Base-by-base conservation (phyloP, 2,888 invertebrate species). In the Hedychridium roseum region DNA sequence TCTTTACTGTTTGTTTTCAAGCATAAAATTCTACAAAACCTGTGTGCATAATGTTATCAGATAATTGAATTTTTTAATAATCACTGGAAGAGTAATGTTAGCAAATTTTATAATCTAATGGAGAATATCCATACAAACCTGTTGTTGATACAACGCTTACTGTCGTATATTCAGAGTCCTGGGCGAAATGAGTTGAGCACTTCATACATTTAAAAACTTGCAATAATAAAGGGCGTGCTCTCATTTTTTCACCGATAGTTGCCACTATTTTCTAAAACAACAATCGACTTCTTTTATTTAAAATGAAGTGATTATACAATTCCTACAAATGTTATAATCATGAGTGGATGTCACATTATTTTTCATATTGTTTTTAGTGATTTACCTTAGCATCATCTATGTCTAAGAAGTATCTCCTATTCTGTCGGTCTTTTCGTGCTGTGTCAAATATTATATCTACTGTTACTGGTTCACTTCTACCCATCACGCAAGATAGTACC, bases 381-480 rank as follows among this genome's bases (percentile, higher is more conserved):
- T 43, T 68, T 66, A 84, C 84, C 66, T 84, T 82, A 39, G 84
- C 83, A 57, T 85, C 83, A 26, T 81, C 80, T 27, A 80, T 80
- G 50, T 85, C 84, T 35, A 86, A 80, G 11, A 80, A 79, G 68
- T 88, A 88, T 30, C 81, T 78, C 35, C 87, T 79, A 61, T 82
- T 82, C 60, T 83, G 81, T 49, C 84, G 81, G 68, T 85, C 83
- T 54, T 80, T 80, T 56, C 84, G 81, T 11, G 84, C 74, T 0
- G 87, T 87, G 70, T 87, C 86, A 68, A 88, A 88, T 57, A 81
- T 82, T 23, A 86, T 79, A 35, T 83, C 82, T 23, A 88, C 72
- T 5, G 82, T 82, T 20, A 83, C 74, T 2, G 80, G 73, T 43
- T 78, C 71, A 17, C 75, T 77, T 50, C 75, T 73, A 12, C 75